Conservation (phyloP, 2,888 invertebrate genomes). For the Luperina nickerlii region DNA sequence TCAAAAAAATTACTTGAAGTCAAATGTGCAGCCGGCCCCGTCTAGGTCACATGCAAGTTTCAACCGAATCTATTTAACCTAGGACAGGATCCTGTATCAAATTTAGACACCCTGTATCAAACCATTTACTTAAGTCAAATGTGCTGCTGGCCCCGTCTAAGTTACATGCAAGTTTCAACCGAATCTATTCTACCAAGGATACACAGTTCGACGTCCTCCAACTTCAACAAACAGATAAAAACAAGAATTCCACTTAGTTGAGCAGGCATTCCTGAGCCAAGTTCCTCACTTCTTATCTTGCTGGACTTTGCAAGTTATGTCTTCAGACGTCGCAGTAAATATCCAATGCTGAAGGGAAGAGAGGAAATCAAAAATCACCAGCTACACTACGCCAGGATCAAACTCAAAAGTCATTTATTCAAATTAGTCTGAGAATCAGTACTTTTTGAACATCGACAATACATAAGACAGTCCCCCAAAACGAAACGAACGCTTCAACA, state of each 20-base stretch:
- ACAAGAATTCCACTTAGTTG: slow-evolving; percentile 20
- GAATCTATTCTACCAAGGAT: slow-evolving; percentile 8
- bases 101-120: too few relatives aligned
- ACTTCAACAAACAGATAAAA: slow-evolving; percentile 49
- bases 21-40: too few relatives aligned
- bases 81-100: too few relatives aligned
- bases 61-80: too few relatives aligned
- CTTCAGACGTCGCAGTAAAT: not conserved
- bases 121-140: too few relatives aligned
- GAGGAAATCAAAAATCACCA: not conserved
- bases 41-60: too few relatives aligned
- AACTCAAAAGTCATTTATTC: not conserved
- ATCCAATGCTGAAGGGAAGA: not conserved
- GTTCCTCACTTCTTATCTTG: slow-evolving; percentile 34
- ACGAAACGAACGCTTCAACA: too few relatives aligned
- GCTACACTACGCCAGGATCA: not conserved
- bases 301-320: slow-evolving; percentile 25
- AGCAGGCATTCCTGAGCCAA: slow-evolving; percentile 16
- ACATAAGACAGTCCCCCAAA: too few relatives aligned
- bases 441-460: too few relatives aligned
- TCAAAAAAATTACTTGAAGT: too few relatives aligned
- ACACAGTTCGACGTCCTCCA: slow-evolving; percentile 15
- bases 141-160: too few relatives aligned
- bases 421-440: too few relatives aligned
- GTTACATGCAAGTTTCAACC: slow-evolving; percentile 15